These are phyloP conservation scores for Ophioninae sp. DNA, from an alignment of 2,888 invertebrate genomes.

Conservation along the genomic window DNA sequence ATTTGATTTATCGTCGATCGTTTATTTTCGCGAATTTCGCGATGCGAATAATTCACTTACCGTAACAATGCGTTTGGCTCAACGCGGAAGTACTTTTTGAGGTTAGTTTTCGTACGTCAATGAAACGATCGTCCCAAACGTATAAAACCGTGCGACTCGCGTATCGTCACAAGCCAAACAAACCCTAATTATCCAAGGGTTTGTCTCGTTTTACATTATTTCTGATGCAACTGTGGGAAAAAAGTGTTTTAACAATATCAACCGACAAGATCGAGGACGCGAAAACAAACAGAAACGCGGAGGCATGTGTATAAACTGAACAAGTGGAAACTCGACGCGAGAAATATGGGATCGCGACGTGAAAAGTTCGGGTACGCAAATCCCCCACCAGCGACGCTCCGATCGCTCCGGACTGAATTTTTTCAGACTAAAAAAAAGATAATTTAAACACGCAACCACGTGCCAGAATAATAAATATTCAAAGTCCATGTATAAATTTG, in stretches of 20 bases:
- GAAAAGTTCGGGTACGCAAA: too few species aligned
- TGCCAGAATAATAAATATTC: too few species aligned
- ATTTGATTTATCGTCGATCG: background rate
- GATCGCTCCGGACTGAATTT: too few species aligned
- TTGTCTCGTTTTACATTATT: background rate
- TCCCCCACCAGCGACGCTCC: too few species aligned
- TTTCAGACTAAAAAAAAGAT: too few species aligned
- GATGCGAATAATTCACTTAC: background rate
- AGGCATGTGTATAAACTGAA: background rate
- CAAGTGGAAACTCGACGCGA: too few species aligned
- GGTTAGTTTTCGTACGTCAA: slow-evolving; percentile 20
- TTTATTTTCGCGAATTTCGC: background rate
- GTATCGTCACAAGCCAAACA: background rate
- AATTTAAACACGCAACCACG: too few species aligned
- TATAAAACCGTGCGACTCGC: background rate
- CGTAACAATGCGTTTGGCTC: background rate
- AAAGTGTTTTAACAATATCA: background rate
- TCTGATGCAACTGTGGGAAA: background rate
- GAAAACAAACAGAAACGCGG: background rate
- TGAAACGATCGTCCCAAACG: background rate
- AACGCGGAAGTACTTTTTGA: slow-evolving; percentile 5
- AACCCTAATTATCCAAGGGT: background rate
- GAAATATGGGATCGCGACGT: too few species aligned
- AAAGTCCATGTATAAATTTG: too few species aligned
- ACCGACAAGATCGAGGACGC: background rate